These are phyloP conservation scores for Eulimnadia texana DNA, from an alignment of 1,140 invertebrate genomes.

Conservation along the genomic window DNA sequence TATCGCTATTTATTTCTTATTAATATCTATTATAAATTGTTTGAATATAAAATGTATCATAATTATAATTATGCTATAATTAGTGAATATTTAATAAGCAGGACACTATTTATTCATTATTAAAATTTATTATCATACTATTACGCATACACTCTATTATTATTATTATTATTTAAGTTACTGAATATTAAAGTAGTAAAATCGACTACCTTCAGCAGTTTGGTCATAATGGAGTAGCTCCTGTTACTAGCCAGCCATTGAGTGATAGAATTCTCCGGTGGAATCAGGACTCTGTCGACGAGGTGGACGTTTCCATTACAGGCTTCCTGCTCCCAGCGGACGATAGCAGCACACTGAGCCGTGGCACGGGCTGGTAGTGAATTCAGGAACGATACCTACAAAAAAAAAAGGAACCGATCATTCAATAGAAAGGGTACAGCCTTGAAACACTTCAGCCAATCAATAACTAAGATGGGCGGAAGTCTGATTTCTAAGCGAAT, in stretches of 20 bases:
- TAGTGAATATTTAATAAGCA: no score
- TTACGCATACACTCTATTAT: not conserved
- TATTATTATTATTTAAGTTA: constrained; percentile 1
- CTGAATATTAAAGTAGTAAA: not conserved
- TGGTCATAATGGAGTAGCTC: constrained; percentile 31
- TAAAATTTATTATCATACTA: no score
- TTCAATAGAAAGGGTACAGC: no score
- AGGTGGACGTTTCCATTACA: constrained; percentile 44
- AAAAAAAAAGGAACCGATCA: constrained; percentile 10
- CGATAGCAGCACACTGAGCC: constrained; percentile 45
- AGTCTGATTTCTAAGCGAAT: no score
- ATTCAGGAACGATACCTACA: constrained; percentile 34
- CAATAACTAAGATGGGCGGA: no score
- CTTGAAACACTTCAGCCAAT: no score
- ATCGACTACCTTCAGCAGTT: constrained; percentile 28
- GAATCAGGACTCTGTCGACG: constrained; percentile 37
- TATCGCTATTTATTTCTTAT: no score
- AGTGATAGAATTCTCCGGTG: constrained; percentile 34
- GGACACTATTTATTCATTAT: no score
- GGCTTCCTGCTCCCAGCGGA: constrained; percentile 40
- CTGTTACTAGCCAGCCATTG: constrained; percentile 30
- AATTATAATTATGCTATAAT: not conserved
- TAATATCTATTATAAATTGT: no score
- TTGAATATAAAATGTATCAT: not conserved
- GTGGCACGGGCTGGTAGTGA: constrained; percentile 37